Percentiles rank a stretch among this genome's conserved stretches.
Conservation (phyloP, 2,888 invertebrate species). For the Morpho helenor region DNA sequence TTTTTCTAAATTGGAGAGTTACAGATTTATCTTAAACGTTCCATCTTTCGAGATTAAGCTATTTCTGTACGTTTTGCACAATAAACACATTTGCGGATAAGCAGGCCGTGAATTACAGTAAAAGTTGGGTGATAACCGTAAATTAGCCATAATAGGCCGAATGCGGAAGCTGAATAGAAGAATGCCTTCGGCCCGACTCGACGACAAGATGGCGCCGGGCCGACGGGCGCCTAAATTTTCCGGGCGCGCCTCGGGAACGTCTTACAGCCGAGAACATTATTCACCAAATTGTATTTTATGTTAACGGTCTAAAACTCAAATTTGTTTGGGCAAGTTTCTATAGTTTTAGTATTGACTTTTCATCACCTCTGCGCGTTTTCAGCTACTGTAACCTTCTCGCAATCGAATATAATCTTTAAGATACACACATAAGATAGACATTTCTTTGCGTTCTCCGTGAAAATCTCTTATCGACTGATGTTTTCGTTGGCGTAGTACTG, state of each 20-base stretch:
- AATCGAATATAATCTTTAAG: slow-evolving; percentile 25
- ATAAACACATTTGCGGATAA: slow-evolving; percentile 33
- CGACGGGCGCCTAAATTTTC: slow-evolving; percentile 59
- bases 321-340: slow-evolving; percentile 25
- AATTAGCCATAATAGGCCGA: slow-evolving; percentile 62
- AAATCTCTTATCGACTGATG: slow-evolving; percentile 34
- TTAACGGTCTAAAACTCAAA: slow-evolving; percentile 14
- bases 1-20: background rate
- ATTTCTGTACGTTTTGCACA: slow-evolving; percentile 21
- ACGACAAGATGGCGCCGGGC: slow-evolving; percentile 60
- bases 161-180: slow-evolving; percentile 55
- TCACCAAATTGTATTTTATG: slow-evolving; percentile 17
- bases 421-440: background rate
- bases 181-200: slow-evolving; percentile 47
- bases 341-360: slow-evolving; percentile 49
- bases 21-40: background rate
- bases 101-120: slow-evolving; percentile 36
- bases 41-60: slow-evolving; percentile 11
- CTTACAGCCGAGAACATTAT: background rate
- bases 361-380: slow-evolving; percentile 35
- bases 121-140: slow-evolving; percentile 57
- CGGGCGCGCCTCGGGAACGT: slow-evolving; percentile 37
- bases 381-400: slow-evolving; percentile 17
- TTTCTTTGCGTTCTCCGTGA: background rate
- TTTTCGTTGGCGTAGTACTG: slow-evolving; percentile 44